Conservation (phyloP, 53 echinoderm and acorn worm genomes). For the Pentamera pediparva region DNA sequence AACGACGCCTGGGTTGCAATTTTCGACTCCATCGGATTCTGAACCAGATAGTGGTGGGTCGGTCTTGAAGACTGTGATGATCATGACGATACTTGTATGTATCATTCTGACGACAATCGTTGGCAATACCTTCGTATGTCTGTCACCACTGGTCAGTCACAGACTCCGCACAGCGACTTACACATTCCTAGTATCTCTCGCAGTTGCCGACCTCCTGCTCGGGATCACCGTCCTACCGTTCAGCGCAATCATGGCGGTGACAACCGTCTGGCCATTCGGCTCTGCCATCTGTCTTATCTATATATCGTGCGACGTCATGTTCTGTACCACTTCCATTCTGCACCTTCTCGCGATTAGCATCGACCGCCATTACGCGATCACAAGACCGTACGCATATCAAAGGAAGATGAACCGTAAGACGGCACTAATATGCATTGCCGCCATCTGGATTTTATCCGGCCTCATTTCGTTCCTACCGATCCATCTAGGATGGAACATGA, state of each 20-base stretch:
- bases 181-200: constrained; percentile 74
- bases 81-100: constrained; percentile 47
- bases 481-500: constrained; percentile 81
- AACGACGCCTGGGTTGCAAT: no score
- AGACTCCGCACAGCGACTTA: constrained; percentile 82
- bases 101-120: constrained; percentile 67
- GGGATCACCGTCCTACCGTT: constrained; percentile 81
- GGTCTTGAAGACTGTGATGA: background rate
- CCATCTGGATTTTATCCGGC: constrained; percentile 72
- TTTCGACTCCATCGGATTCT: background rate
- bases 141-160: constrained; percentile 67
- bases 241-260: constrained; percentile 54
- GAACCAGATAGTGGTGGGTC: no score
- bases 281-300: constrained; percentile 76
- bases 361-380: constrained; percentile 78
- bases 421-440: constrained; percentile 44
- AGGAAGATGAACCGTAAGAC: constrained; percentile 59
- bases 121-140: constrained; percentile 74
- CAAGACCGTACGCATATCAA: constrained; percentile 70
- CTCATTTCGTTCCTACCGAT: constrained; percentile 75
- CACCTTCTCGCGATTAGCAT: constrained; percentile 79
- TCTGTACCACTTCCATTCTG: constrained; percentile 82
- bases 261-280: constrained; percentile 55
- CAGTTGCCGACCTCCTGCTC: constrained; percentile 68
- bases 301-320: constrained; percentile 84